Percentiles rank a stretch among this genome's conserved stretches.
These are phyloP conservation scores for Chelmon rostratus DNA, from an alignment of 2,797 vertebrate genomes.

Conservation along the genomic window DNA sequence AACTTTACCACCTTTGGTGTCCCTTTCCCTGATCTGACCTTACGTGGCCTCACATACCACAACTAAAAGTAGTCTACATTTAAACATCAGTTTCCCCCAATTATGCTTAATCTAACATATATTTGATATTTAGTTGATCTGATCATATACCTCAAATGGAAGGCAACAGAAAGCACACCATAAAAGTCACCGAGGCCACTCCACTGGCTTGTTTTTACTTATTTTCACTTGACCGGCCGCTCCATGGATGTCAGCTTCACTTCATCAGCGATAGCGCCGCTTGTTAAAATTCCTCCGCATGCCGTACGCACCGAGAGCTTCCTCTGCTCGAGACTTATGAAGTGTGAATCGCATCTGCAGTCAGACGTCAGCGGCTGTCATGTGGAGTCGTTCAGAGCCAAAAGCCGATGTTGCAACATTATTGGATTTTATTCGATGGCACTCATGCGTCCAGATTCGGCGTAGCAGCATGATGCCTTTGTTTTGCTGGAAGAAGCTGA, in stretches of 20 bases:
- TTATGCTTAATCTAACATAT: too few relatives aligned
- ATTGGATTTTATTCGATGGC: neutral
- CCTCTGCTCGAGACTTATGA: neutral
- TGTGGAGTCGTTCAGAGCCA: neutral
- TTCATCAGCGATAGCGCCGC: constrained; percentile 51
- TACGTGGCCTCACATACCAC: too few relatives aligned
- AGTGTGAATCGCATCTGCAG: neutral
- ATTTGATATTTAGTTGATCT: too few relatives aligned
- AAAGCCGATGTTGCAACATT: neutral
- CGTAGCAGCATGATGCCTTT: neutral
- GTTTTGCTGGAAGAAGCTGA: neutral
- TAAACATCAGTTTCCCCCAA: too few relatives aligned
- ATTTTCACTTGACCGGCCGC: constrained; percentile 44
- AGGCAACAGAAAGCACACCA: constrained; percentile 11
- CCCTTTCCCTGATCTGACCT: too few relatives aligned
- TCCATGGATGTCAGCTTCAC: constrained; percentile 54
- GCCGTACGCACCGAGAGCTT: constrained; percentile 17
- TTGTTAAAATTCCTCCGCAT: constrained; percentile 74
- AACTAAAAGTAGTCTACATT: too few relatives aligned
- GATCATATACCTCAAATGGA: too few relatives aligned
- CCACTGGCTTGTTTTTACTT: constrained; percentile 35
- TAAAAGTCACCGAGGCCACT: neutral
- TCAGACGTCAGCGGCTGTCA: neutral
- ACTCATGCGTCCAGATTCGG: neutral
- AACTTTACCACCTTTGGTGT: too few relatives aligned